phyloP scores from a whole-genome alignment of 2,113 vertebrate species.

The Perca schrenkii region DNA sequence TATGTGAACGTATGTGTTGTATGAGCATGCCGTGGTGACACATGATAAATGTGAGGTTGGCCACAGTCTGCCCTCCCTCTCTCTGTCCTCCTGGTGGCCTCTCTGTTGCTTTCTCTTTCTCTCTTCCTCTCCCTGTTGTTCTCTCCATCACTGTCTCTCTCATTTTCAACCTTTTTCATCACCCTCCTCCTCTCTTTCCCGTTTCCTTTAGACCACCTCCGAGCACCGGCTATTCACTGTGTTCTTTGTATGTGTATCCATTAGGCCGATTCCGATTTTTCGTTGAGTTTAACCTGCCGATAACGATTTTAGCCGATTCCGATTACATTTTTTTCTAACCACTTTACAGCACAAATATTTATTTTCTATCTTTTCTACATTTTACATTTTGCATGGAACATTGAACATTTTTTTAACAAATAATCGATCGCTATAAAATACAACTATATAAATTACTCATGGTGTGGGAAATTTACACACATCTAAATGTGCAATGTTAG shows the following conservation, averaged over 20 bases:
- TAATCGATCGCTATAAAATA: too few species aligned
- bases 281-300: too few species aligned
- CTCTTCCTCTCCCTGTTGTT: constrained; percentile 3
- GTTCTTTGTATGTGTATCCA: constrained; percentile 32
- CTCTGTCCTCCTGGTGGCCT: constrained; percentile 72
- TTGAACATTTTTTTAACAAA: too few species aligned
- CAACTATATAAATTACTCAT: too few species aligned
- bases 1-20: constrained; percentile 52
- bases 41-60: constrained; percentile 75
- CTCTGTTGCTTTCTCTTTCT: constrained; percentile 27
- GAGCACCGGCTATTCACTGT: constrained; percentile 2
- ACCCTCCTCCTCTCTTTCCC: neutral
- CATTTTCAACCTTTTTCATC: constrained; percentile 23
- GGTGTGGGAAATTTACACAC: too few species aligned
- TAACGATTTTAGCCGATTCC: too few species aligned
- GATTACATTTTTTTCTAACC: too few species aligned
- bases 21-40: constrained; percentile 56
- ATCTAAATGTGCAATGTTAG: too few species aligned
- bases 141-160: constrained; percentile 31
- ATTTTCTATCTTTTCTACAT: too few species aligned
- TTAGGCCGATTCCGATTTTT: neutral
- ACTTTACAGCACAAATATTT: too few species aligned
- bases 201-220: constrained; percentile 13
- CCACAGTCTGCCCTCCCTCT: constrained; percentile 51
- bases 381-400: too few species aligned